A percentile compares a stretch with the other conserved stretches of the same genome.
phyloP scores from a whole-genome alignment of 2,888 invertebrate species.

The Lepidochitona cinerea region DNA sequence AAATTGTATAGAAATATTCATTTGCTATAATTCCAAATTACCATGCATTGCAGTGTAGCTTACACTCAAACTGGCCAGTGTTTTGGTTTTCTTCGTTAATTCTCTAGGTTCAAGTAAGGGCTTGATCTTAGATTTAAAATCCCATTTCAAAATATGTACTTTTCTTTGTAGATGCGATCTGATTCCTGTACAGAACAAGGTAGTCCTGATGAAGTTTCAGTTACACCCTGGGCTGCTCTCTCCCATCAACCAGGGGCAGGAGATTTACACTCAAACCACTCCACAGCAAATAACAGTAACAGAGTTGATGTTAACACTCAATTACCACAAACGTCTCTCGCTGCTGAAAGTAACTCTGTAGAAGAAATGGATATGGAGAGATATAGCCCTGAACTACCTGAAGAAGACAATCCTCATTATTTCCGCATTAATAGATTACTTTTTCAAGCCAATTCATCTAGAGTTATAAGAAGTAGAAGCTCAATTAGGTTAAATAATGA shows the following conservation, averaged over 20 bases:
- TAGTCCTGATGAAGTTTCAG: not conserved
- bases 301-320: not conserved
- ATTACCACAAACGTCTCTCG: not conserved
- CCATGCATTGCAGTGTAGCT: too few species aligned
- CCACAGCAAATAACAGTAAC: not conserved
- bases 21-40: too few species aligned
- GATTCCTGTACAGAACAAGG: not conserved
- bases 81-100: too few species aligned
- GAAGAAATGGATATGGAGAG: not conserved
- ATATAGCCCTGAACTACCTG: constrained; percentile 80
- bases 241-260: not conserved
- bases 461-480: not conserved
- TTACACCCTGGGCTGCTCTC: not conserved
- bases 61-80: too few species aligned
- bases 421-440: constrained; percentile 88
- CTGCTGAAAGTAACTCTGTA: not conserved
- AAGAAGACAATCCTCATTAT: constrained; percentile 86
- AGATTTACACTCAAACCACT: not conserved
- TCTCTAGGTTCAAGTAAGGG: not conserved
- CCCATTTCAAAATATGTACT: too few species aligned
- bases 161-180: not conserved
- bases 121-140: too few species aligned
- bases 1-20: too few species aligned
- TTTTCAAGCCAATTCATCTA: constrained; percentile 75
- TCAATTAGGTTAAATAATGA: not conserved